Evolutionary conservation across 2,113 vertebrate species (phyloP).

Genomic region (Ibidorhyncha struthersii): DNA sequence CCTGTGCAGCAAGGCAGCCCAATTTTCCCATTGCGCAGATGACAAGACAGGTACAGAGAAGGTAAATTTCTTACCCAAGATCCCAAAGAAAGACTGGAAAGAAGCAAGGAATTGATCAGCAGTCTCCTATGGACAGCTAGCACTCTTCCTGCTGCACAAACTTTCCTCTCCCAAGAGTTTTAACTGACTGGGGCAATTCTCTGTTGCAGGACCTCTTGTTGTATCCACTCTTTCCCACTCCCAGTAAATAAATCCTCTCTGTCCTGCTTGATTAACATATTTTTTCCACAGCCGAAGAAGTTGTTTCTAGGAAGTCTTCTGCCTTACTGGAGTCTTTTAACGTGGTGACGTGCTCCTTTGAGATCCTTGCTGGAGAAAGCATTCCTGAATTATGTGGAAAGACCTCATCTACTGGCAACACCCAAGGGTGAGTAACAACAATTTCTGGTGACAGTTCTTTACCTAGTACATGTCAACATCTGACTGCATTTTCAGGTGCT

Average conservation of each 20-base stretch:
- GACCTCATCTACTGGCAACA: constrained; percentile 48
- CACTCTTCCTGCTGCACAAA: neutral
- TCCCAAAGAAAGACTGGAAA: neutral
- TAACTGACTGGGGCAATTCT: neutral
- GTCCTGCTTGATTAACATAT: neutral
- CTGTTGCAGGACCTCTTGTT: neutral
- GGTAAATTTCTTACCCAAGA: neutral
- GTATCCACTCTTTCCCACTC: neutral
- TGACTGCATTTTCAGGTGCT: neutral
- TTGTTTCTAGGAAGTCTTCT: constrained; percentile 57
- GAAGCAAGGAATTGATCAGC: neutral
- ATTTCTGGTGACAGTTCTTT: neutral
- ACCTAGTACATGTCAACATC: neutral
- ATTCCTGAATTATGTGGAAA: constrained; percentile 75
- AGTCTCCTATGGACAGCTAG: neutral
- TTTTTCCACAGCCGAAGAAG: neutral
- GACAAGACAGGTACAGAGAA: neutral
- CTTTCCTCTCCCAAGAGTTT: neutral
- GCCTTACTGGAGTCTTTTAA: constrained; percentile 65
- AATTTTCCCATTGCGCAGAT: neutral
- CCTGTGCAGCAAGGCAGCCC: neutral
- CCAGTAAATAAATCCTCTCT: neutral
- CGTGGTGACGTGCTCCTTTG: constrained; percentile 56
- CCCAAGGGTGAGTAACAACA: constrained; percentile 38
- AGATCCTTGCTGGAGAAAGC: constrained; percentile 65